Evolutionary conservation across 2,113 vertebrate genomes (phyloP), one percentile per base, ranked within the genome.

Genomic region (Ophthalmolycus amberensis): DNA sequence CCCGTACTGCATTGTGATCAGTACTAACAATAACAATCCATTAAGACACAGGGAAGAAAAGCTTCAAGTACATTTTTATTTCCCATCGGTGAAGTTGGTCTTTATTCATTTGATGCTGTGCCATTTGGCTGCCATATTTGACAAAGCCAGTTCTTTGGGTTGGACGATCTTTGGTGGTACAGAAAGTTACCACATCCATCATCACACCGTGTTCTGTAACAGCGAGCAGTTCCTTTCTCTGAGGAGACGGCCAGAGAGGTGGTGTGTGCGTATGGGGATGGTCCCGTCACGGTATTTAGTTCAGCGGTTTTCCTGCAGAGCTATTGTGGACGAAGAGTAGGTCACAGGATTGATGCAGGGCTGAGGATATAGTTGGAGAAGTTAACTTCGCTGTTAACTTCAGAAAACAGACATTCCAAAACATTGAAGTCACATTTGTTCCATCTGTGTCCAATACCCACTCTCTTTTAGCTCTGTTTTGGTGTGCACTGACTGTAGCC

Each of bases 181-280:
- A 59, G 44, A 69, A 64, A 84, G 91, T 81, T 79, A 82, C 50
- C 71, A 76, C 91, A 91, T 92, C 86, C 86, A 92, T 92, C 91
- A 89, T 88, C 64, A 11, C 62, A 18, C 75, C 63, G 73, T 27
- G 78, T 81, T 83, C 82, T 60, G 4, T 78, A 73, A 44, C 54
- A 74, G 80, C 18, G 12, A 82, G 83, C 87, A 68, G 48, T 22
- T 82, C 42, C 58, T 38, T 71, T 76, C 75, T 84, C 86, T 77
- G 60, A 59, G n/a, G 80, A 88, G 86, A 82, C 75, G 20, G 52
- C 25, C 38, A 46, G 56, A 44, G 50, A 64, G 56, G 64, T 63
- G 48, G 74, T 58, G 37, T 59, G 77, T 14, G 65, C 11, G 59
- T 3, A n/a, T 5, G 54, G 6, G 60, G 18, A 46, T 37, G 60